phyloP scores from a whole-genome alignment of 2,113 vertebrate genomes.

The Vulpes vulpes region DNA sequence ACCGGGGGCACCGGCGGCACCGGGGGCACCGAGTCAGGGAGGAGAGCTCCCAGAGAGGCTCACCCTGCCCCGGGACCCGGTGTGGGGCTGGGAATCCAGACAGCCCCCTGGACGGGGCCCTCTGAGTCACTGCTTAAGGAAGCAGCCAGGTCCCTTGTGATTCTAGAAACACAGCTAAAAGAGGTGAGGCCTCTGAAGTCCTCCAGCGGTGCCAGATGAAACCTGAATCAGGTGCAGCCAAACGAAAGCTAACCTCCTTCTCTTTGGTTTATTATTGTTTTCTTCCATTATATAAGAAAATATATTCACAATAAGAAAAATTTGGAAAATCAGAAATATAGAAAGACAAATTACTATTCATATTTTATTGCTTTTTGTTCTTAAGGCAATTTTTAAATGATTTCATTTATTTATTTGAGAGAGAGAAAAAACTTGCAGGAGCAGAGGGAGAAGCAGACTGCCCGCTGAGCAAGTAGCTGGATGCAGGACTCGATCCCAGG shows the following conservation, averaged over 20 bases:
- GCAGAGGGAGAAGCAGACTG: no score
- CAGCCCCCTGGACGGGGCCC: not conserved
- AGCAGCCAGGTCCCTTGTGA: not conserved
- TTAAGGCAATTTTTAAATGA: not conserved
- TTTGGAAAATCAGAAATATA: not conserved
- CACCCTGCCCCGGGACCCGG: fast-evolving
- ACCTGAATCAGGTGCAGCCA: not conserved
- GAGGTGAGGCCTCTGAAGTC: not conserved
- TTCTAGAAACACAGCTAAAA: not conserved
- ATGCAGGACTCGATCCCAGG: no score
- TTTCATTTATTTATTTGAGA: no score
- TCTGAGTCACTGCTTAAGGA: not conserved
- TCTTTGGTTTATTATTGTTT: not conserved
- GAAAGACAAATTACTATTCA: not conserved
- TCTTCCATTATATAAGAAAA: not conserved
- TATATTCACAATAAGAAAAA: not conserved
- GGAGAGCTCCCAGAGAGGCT: not conserved
- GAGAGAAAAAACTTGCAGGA: no score
- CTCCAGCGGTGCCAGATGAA: not conserved
- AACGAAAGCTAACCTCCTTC: not conserved
- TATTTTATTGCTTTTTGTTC: not conserved
- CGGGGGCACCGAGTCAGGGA: fast-evolving
- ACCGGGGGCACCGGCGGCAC: not conserved
- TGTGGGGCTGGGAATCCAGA: not conserved
- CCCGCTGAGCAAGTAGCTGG: no score